Conservation (phyloP, 1,140 invertebrate species). For the Metopolophium dirhodum region DNA sequence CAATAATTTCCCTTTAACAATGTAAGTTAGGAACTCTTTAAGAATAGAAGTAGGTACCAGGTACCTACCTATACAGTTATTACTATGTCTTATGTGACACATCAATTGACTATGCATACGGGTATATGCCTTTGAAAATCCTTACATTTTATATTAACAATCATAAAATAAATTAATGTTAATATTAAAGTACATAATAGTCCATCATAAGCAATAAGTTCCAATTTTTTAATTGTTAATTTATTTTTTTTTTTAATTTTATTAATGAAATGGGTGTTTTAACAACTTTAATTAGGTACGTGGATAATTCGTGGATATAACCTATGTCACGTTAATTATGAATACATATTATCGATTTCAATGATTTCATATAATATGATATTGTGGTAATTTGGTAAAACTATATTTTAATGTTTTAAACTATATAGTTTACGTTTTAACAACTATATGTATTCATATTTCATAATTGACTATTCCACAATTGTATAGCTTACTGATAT, state of each 20-base stretch:
- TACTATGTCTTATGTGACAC: too few species aligned
- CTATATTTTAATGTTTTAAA: background rate
- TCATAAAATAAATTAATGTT: background rate
- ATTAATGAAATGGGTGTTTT: background rate
- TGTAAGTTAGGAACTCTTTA: background rate
- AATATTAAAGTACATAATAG: background rate
- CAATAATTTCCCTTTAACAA: background rate
- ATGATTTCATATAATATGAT: too few species aligned
- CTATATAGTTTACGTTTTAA: background rate
- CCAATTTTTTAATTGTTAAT: background rate
- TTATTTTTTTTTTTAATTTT: background rate
- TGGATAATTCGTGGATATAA: too few species aligned
- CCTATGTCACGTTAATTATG: too few species aligned
- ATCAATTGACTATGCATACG: too few species aligned
- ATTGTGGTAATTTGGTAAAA: background rate
- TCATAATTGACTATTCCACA: background rate
- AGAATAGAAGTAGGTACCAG: background rate
- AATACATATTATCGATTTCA: too few species aligned
- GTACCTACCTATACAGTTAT: too few species aligned
- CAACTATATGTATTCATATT: background rate
- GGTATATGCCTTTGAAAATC: background rate
- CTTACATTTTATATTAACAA: background rate
- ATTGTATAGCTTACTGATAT: background rate
- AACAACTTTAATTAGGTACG: background rate
- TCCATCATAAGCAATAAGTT: background rate